phyloP scores from a whole-genome alignment of 2,888 invertebrate species.

The Pandemis corylana region DNA sequence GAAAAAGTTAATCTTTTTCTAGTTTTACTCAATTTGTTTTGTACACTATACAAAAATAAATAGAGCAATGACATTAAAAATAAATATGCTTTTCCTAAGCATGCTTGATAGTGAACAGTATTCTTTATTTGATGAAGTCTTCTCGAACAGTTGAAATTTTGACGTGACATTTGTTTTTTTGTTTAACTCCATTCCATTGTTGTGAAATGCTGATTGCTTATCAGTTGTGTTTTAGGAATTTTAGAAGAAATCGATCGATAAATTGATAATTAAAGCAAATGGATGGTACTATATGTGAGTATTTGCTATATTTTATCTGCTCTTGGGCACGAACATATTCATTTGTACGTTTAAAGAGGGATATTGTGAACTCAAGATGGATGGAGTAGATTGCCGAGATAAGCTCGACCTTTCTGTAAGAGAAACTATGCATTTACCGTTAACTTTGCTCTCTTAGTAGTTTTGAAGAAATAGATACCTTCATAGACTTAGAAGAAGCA shows the following conservation, averaged over 20 bases:
- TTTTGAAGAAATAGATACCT: neutral
- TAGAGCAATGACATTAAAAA: no score
- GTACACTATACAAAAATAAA: no score
- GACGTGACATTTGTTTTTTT: conserved; percentile 37
- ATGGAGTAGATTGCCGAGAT: conserved; percentile 37
- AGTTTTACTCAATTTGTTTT: no score
- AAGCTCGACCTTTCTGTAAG: conserved; percentile 28
- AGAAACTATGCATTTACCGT: neutral
- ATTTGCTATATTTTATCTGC: neutral
- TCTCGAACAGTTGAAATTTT: conserved; percentile 25
- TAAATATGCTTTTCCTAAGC: no score
- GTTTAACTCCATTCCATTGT: conserved; percentile 38
- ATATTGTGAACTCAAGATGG: conserved; percentile 18
- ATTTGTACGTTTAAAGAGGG: neutral
- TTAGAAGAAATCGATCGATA: conserved; percentile 26
- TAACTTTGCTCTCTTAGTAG: neutral
- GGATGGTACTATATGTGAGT: conserved; percentile 6
- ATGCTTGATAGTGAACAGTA: conserved; percentile 18
- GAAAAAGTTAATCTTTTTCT: neutral
- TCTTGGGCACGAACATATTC: neutral
- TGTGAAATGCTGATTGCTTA: conserved; percentile 42
- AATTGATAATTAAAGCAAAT: conserved; percentile 5
- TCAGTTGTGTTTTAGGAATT: conserved; percentile 34
- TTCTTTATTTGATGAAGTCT: conserved; percentile 18
- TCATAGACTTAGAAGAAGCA: neutral